Evolutionary conservation across 2,113 vertebrate genomes (phyloP), one percentile per base, ranked within the genome.

Genomic region (Carassius gibelio): DNA sequence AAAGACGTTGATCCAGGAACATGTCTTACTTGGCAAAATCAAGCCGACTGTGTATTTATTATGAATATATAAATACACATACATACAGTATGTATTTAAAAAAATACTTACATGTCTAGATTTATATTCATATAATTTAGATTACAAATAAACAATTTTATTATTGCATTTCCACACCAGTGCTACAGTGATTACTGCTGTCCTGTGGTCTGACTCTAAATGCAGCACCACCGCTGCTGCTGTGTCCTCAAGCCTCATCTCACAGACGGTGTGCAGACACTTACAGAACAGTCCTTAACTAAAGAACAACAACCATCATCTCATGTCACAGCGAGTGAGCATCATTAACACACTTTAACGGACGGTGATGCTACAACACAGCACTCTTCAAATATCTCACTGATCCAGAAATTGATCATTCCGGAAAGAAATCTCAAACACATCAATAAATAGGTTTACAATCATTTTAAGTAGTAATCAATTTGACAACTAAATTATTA

Each of bases 161-260:
- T 30, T 30, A 30, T 30, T 38, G 87, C 90, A 0, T 95, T 95
- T 83, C 97, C 97, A 23, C 90, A 81, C 61, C 81, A 85, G 8
- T 89, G 92, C 89, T 97, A 96, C 75, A 15, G 45, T 0, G 93
- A 98, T 1, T 89, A 93, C 94, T 99, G 8, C 91, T 90, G 81
- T 94, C 92, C 0, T 95, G 92, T 4, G 97, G 96, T 34, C 93
- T 99, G 66, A 91, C 87, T 1, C 92, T 94, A 55, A 97, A 90
- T 0, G 91, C 94, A 0, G 89, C 91, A 0, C 88, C 99, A 69
- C 90, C 91, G 0, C 88, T 99, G 71, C 90, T 97, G 84, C 93
- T 99, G 30, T 87, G 71, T 57, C 75, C 85, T 38, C 75, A 30
- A 78, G 50, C 50, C n/a, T 79, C 5, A 45, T 1, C 8, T 19